phyloP scores from a whole-genome alignment of 2,888 invertebrate species.

The Platycnemis pennipes region DNA sequence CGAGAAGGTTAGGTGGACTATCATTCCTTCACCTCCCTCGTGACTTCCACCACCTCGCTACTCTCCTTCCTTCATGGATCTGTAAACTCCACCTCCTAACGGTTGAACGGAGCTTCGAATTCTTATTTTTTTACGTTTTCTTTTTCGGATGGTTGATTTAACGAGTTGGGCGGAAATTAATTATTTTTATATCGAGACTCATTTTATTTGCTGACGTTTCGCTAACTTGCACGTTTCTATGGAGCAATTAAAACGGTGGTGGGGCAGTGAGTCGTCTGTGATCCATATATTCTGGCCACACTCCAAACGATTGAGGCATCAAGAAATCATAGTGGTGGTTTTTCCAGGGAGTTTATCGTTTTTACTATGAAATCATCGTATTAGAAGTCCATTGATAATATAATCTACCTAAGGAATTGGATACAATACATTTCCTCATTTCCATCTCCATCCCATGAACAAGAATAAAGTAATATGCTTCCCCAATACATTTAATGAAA shows the following conservation, averaged over 20 bases:
- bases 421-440: no score
- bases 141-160: background rate
- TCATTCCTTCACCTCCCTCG: conserved; percentile 25
- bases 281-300: background rate
- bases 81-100: background rate
- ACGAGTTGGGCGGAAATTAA: background rate
- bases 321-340: background rate
- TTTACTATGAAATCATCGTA: no score
- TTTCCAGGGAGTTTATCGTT: no score
- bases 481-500: no score
- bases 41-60: conserved; percentile 17
- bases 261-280: background rate
- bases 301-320: background rate
- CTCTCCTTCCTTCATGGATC: background rate
- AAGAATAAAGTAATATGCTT: no score
- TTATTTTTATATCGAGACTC: conserved; percentile 31
- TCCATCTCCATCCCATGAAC: no score
- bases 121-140: background rate
- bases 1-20: conserved; percentile 38
- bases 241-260: background rate
- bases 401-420: no score
- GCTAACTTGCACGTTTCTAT: background rate
- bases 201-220: conserved; percentile 8
- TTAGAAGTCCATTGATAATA: no score
- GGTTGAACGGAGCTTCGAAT: background rate